A percentile compares a stretch with the other conserved stretches of the same genome.
Conservation (phyloP, 1,140 invertebrate genomes). For the Gryllus bimaculatus region DNA sequence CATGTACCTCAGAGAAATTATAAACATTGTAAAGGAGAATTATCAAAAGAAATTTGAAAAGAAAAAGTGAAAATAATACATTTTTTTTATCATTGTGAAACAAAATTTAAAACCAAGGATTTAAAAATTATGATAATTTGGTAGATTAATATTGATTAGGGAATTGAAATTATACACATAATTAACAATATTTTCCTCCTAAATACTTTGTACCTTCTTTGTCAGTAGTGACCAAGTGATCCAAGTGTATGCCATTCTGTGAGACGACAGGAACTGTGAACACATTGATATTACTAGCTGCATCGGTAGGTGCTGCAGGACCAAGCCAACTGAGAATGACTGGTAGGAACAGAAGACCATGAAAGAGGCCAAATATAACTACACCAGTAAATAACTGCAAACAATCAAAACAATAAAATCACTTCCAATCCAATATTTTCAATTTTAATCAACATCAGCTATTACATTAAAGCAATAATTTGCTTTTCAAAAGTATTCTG, state of each 20-base stretch:
- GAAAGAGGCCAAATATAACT: conserved; percentile 47
- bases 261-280: conserved; percentile 17
- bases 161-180: too few relatives aligned
- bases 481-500: not conserved
- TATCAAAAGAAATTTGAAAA: too few relatives aligned
- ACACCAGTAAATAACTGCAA: conserved; percentile 43
- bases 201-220: not conserved
- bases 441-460: too few relatives aligned
- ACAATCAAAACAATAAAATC: not conserved
- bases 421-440: not conserved
- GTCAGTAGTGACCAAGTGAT: not conserved
- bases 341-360: conserved; percentile 45
- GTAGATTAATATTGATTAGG: too few relatives aligned
- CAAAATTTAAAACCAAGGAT: too few relatives aligned
- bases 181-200: too few relatives aligned
- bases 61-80: too few relatives aligned
- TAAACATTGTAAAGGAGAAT: too few relatives aligned
- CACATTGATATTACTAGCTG: not conserved
- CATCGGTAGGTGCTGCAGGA: conserved; percentile 30
- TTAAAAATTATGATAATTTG: too few relatives aligned
- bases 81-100: too few relatives aligned
- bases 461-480: too few relatives aligned
- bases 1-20: too few relatives aligned
- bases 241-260: not conserved
- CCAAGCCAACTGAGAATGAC: conserved; percentile 45